Evolutionary conservation across 2,888 invertebrate species (phyloP), one percentile per base, ranked within the genome.

Genomic region (Aphidius colemani): DNA sequence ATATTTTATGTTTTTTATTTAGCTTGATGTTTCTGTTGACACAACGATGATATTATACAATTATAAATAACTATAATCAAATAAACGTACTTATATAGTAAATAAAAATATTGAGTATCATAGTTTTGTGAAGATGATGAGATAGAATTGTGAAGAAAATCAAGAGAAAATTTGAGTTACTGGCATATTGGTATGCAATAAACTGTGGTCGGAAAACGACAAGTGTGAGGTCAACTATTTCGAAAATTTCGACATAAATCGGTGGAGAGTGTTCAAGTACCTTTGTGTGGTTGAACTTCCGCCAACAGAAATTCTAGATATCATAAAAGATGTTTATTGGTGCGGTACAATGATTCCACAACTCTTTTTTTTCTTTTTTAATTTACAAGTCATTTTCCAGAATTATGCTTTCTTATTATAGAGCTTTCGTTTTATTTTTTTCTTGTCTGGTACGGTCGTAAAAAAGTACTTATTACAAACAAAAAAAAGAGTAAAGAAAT

Each of bases 181-280:
- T 69, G 70, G 68, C 67, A 67, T 70, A 70, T 69, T 65, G 70
- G 69, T 70, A 70, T 70, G 70, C 69, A 68, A 70, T 69, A 70
- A 69, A 68, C 65, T 65, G 63, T 58, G 63, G 64, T 66, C 62
- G 62, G 59, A 63, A 53, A 18, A 53, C 53, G 44, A 49, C 63
- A 40, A 58, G 53, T 55, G 48, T 63, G 62, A 53, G 55, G 57
- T 61, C 57, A 70, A 70, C 70, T 70, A 70, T 70, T 70, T 64
- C 65, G 64, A 69, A 67, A 65, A 70, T 70, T 69, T 66, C 66
- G 67, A 67, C 67, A 66, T 68, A 68, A 69, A 70, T 70, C 70
- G 66, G 67, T 64, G 65, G 7, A 4, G 66, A 65, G 67, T 67
- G 70, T 69, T 66, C 61, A 62, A 64, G 64, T 61, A 55, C 64